These are phyloP conservation scores for Myripristis jacobus DNA, from an alignment of 2,797 vertebrate species.

Conservation along the genomic window DNA sequence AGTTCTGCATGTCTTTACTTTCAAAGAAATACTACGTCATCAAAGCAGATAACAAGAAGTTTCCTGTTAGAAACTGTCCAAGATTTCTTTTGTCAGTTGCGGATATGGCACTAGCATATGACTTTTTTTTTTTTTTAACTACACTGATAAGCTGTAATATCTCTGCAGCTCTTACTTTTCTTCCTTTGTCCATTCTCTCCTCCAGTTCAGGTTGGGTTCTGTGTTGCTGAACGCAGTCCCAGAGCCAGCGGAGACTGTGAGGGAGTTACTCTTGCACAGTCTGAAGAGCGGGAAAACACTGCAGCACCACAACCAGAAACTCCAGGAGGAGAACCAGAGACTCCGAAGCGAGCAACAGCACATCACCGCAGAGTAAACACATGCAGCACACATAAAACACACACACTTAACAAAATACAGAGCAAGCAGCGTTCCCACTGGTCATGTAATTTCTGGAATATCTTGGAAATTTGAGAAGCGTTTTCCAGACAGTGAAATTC, in stretches of 20 bases:
- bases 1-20: too few relatives aligned
- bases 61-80: too few relatives aligned
- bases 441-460: background rate
- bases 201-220: conserved; percentile 91
- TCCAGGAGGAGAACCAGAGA: conserved; percentile 88
- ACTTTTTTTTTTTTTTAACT: too few relatives aligned
- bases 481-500: background rate
- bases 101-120: too few relatives aligned
- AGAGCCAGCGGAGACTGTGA: conserved; percentile 81
- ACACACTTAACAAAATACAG: background rate
- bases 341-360: conserved; percentile 83
- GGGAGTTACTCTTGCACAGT: conserved; percentile 84
- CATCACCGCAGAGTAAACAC: conserved; percentile 83
- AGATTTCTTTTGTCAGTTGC: too few relatives aligned
- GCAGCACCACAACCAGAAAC: conserved; percentile 79
- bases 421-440: background rate
- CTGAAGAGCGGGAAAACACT: conserved; percentile 81
- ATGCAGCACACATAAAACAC: background rate
- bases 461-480: background rate
- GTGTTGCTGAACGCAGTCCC: conserved; percentile 79
- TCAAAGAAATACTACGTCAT: too few relatives aligned
- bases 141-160: background rate
- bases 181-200: background rate
- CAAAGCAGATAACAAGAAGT: too few relatives aligned
- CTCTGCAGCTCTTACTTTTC: background rate